Evolutionary conservation across 2,113 vertebrate species (phyloP), one percentile per base, ranked within the genome.

Genomic region (Mandrillus leucophaeus): DNA sequence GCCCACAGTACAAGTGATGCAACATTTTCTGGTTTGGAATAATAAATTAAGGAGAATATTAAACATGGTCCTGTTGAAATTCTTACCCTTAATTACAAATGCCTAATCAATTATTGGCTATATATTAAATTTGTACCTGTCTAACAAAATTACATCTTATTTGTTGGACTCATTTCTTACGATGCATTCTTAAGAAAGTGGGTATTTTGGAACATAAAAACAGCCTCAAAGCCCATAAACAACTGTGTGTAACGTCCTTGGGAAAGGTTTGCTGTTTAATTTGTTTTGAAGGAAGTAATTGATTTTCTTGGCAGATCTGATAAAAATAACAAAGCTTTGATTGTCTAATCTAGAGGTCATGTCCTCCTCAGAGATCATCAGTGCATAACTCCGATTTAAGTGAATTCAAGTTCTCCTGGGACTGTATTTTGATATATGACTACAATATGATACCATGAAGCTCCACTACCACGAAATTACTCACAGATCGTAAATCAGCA

Each of bases 251-350:
- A 13, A 70, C 75, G 98, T 98, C 98, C 98, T 97, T 98, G 96
- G 96, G 98, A 98, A 98, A 98, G 80, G 43, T 0, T 92, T 84
- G 59, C 96, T 97, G 96, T 97, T 98, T 97, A 95, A 98, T 98
- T 98, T 98, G 82, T 93, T 98, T 97, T 97, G 90, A 98, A 98
- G 98, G 98, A 99, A 98, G 98, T 30, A 97, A 98, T 98, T 38
- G 96, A 98, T 97, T 98, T 98, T 98, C 97, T 98, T 98, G 98
- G 72, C 66, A 93, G 97, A 98, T 97, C 93, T 98, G 98, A 98
- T 98, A 98, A 98, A 98, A 98, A 98, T 81, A 97, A 88, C 0
- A 27, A 96, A 27, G 55, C 13, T 66, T 35, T 73, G 88, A 97
- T 98, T 98, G 95, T 97, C 96, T 98, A 95, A 98, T 95, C 98